These are phyloP conservation scores for Motacilla alba DNA, from an alignment of 2,113 vertebrate genomes.

Conservation along the genomic window DNA sequence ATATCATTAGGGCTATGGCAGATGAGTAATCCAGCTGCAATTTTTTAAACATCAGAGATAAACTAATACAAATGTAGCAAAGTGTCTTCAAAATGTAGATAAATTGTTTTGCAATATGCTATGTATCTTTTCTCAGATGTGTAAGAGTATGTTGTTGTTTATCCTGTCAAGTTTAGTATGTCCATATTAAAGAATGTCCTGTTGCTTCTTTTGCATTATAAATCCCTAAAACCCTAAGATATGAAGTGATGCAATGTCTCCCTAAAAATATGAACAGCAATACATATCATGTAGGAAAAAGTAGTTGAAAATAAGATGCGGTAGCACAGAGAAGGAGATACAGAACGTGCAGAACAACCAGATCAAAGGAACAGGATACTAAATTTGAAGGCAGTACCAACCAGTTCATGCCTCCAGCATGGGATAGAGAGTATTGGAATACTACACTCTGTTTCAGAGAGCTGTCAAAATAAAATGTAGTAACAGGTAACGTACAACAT, in stretches of 20 bases:
- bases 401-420: neutral
- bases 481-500: neutral
- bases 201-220: slow-evolving; percentile 7
- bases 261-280: neutral
- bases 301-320: neutral
- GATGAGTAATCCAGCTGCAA: neutral
- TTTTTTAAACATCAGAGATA: slow-evolving; percentile 25
- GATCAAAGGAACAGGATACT: neutral
- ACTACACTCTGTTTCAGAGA: neutral
- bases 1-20: slow-evolving; percentile 14
- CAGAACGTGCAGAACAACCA: neutral
- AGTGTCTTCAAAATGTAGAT: slow-evolving; percentile 31
- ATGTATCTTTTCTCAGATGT: neutral
- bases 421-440: neutral
- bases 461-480: neutral
- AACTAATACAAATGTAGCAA: slow-evolving; percentile 40
- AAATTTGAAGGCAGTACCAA: neutral
- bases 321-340: neutral
- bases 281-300: neutral
- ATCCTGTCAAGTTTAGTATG: neutral
- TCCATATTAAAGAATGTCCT: neutral
- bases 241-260: neutral
- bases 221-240: neutral
- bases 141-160: neutral
- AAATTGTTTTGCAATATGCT: slow-evolving; percentile 34